Evolutionary conservation across 1,140 invertebrate genomes (phyloP).

Genomic region (Drosophila busckii): DNA sequence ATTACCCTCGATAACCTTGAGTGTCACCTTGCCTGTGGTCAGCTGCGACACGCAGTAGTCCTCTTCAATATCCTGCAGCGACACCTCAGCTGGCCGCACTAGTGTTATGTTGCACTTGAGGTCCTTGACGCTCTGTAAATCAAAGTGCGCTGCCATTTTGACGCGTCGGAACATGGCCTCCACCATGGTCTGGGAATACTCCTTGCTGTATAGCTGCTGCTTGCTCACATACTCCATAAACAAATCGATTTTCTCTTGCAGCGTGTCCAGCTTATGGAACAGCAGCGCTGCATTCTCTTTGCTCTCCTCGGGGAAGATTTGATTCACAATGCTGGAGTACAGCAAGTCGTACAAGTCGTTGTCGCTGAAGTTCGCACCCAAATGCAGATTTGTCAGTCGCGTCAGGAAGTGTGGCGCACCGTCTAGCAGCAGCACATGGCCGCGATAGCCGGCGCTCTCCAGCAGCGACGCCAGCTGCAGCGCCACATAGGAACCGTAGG

Average conservation of each 20-base stretch:
- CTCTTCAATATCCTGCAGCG: conserved; percentile 80
- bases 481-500: conserved; percentile 83
- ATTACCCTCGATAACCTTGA: conserved; percentile 84
- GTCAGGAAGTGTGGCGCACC: conserved; percentile 82
- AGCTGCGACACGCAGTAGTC: conserved; percentile 84
- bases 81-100: conserved; percentile 82
- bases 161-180: conserved; percentile 81
- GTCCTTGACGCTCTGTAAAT: conserved; percentile 66
- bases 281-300: conserved; percentile 80
- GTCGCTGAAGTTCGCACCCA: conserved; percentile 78
- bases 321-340: conserved; percentile 80
- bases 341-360: conserved; percentile 81
- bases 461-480: conserved; percentile 81
- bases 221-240: conserved; percentile 60
- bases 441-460: conserved; percentile 81
- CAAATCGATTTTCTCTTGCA: conserved; percentile 50
- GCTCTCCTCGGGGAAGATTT: conserved; percentile 80
- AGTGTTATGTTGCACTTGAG: conserved; percentile 83
- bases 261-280: conserved; percentile 57
- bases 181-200: conserved; percentile 80
- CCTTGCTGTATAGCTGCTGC: conserved; percentile 79
- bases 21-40: conserved; percentile 79
- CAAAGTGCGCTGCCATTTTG: conserved; percentile 80
- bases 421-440: conserved; percentile 81
- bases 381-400: conserved; percentile 76